Base-by-base conservation (phyloP, 2,888 invertebrate species). In the Spatulosminthurus flaviceps region DNA sequence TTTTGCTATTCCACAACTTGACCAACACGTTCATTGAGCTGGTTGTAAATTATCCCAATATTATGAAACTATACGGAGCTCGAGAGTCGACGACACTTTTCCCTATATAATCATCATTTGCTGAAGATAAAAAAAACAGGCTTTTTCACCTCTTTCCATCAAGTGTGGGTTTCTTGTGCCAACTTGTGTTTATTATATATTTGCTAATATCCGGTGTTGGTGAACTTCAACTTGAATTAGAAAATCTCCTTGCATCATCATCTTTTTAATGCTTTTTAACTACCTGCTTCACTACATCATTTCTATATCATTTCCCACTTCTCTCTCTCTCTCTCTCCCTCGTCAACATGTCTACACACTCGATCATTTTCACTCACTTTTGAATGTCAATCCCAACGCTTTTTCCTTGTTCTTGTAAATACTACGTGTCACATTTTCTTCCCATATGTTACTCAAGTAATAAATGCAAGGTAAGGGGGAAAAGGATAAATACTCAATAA, bases 181-280 rank as follows among this genome's bases (percentile, higher is more conserved):
- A 51, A 51, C n/a, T 9, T 19, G 4, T 41, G 9, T 41, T 51
- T 51, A 51, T 51, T 19, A 11, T 9, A 5, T 34, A 34, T 34
- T 34, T 34, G 34, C 4, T 34, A 34, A 51, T 19, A 51, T 51
- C 51, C 16, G 51, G 51, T 51, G 19, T 19, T n/a, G n/a, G n/a
- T 51, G 51, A 51, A 51, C 51, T 51, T 51, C 51, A 51, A 51
- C 51, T 51, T 51, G 51, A 51, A 51, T 51, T n/a, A 51, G 51
- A 51, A 19, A 51, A 51, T 19, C 51, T 51, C 51, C 51, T 51
- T 51, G 51, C 51, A 16, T 19, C 51, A 51, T 51, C 51, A n/a
- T n/a, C n/a, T n/a, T n/a, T 13, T 51, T 51, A 51, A 51, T 51
- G 51, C 16, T 51, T n/a, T 51, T n/a, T 51, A n/a, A 51, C 51